Conservation (phyloP, 2,888 invertebrate species). For the Salticus scenicus region DNA sequence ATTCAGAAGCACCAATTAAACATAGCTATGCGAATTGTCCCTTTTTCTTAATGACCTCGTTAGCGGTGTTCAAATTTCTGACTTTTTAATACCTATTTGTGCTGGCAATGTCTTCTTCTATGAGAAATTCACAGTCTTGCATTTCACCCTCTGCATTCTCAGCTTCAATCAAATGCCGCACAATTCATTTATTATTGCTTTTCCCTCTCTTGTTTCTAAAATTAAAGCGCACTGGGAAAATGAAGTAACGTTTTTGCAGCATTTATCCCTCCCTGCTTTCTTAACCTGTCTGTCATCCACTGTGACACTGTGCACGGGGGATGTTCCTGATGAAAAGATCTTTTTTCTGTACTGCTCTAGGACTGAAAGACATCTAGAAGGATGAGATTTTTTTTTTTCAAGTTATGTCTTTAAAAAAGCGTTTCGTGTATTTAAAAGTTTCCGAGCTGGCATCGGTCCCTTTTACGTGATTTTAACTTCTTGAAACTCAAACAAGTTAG, state of each 20-base stretch:
- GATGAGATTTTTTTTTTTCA: conserved; percentile 26
- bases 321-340: conserved; percentile 56
- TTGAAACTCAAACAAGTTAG: background rate
- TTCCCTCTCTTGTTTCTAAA: conserved; percentile 39
- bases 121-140: background rate
- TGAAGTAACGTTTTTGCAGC: conserved; percentile 27
- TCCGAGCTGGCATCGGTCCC: background rate
- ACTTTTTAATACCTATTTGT: conserved; percentile 1
- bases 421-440: background rate
- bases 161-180: conserved; percentile 52
- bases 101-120: background rate
- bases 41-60: background rate
- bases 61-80: background rate
- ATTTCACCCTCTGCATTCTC: conserved; percentile 5
- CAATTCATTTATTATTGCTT: conserved; percentile 44
- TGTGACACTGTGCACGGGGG: conserved; percentile 51
- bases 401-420: background rate
- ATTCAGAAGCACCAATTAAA: background rate
- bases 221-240: conserved; percentile 35
- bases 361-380: conserved; percentile 45
- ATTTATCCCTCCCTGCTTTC: conserved; percentile 12
- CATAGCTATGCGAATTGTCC: background rate
- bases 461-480: background rate
- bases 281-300: conserved; percentile 52
- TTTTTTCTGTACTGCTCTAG: conserved; percentile 20